Base-by-base conservation (phyloP, 2,113 vertebrate genomes). In the Ictalurus furcatus region DNA sequence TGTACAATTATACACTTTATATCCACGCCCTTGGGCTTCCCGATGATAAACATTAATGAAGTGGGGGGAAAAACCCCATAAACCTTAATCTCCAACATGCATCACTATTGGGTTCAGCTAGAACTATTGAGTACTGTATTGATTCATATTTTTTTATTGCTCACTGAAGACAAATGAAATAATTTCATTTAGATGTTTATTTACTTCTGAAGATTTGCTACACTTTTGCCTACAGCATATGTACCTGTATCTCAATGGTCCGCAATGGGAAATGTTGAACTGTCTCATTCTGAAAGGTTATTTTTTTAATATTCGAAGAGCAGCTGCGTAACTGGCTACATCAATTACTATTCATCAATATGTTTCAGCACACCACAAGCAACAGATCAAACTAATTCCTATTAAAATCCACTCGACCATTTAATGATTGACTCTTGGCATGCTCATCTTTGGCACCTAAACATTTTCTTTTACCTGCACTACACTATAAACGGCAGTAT, bases 101-200 rank as follows among this genome's bases (percentile, higher is more conserved):
- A 44, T 80, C 54, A n/a, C 58, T 84, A 7, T 85, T 52, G 85
- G 37, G 79, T 91, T 87, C 30, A 74, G 67, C 85, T 54, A 76
- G 44, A 85, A 80, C 34, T 81, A 87, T 84, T 37, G 54, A 67
- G 37, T 76, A 8, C 40, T 52, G 58, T 89, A 90, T 69, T 91
- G 90, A 92, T 82, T 82, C 7, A 85, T 69, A 14, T 87, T 85
- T 92, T 52, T 52, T 92, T 86, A 92, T 91, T 90, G 65, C 69
- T 16, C 71, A 89, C 84, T 48, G 54, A 85, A 90, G 84, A 76
- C 85, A 82, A 85, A 90, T 92, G 87, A 90, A 91, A 93, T 81
- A 58, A 40, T 52, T n/a, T 86, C 40, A 90, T 88, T 73, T 48
- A 14, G 48, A 80, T 54, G 89, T 91, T 93, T 88, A 91, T 90